Evolutionary conservation across 2,888 invertebrate genomes (phyloP).

Genomic region (Lumbricus terrestris): DNA sequence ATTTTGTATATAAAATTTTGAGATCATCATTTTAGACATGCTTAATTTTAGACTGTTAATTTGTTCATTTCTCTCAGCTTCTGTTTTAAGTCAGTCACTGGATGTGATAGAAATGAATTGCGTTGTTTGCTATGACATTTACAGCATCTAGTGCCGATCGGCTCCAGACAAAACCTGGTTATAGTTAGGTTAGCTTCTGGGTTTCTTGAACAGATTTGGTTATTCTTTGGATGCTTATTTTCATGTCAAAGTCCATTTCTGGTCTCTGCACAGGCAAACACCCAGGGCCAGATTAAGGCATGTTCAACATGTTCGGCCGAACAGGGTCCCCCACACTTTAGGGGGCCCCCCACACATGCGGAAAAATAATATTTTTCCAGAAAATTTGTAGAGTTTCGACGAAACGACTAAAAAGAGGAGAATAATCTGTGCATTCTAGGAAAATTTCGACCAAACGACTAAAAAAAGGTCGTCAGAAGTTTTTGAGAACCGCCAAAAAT

Average conservation of each 20-base stretch:
- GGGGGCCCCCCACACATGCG: no score
- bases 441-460: no score
- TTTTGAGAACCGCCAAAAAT: no score
- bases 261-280: not conserved
- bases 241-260: not conserved
- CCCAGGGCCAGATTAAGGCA: no score
- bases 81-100: not conserved
- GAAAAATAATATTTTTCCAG: no score
- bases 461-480: no score
- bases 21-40: not conserved
- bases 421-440: no score
- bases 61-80: not conserved
- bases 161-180: not conserved
- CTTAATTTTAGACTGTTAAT: not conserved
- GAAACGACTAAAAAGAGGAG: no score
- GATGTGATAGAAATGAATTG: not conserved
- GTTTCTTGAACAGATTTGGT: not conserved
- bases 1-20: not conserved
- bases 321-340: no score
- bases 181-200: not conserved
- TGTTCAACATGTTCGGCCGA: no score
- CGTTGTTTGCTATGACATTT: not conserved
- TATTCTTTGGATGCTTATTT: not conserved
- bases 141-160: not conserved
- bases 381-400: no score